Base-by-base conservation (phyloP, 1,140 invertebrate species). In the Mycetomoellerius zeteki region DNA sequence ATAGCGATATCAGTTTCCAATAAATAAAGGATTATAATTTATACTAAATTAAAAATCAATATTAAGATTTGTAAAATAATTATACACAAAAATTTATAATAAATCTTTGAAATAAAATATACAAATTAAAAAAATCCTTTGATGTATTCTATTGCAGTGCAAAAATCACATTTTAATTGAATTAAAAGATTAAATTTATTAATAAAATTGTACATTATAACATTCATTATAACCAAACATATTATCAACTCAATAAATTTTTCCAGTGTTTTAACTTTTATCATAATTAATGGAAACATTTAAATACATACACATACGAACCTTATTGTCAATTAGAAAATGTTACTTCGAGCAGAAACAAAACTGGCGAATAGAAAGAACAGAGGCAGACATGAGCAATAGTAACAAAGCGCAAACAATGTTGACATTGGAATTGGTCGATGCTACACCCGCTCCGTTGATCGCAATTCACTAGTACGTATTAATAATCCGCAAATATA, bases 401-500 rank as follows among this genome's bases (percentile, higher is more conserved):
- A 62, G 62, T 67, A 47, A 86, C 62, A 86, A 37, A 67, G 88
- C 19, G 77, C 80, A 73, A 87, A 82, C 76, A 89, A 89, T 84
- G 77, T 78, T 76, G 85, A 60, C 47, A 62, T 77, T 90, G 72
- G 71, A 90, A 89, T 89, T 87, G 89, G 37, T 69, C 43, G 65
- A 47, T 21, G 65, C 81, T 84, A 86, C 82, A 78, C 65, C 73
- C 85, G 88, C 64, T 87, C 77, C 72, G 85, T 87, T 89, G 81
- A 90, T 88, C 82, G 77, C 72, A 73, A 89, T 89, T 85, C 77
- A 84, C 62, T 52, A 78, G 67, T 71, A 75, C 76, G 67, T 84
- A 76, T 78, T 54, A 84, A 86, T 89, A 90, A 90, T 90, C 77
- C 58, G 71, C 71, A 62, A 90, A 84, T 84, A 27, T 47, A 73